These are phyloP conservation scores for Pogonus chalceus DNA, from an alignment of 1,140 invertebrate species.

Conservation along the genomic window DNA sequence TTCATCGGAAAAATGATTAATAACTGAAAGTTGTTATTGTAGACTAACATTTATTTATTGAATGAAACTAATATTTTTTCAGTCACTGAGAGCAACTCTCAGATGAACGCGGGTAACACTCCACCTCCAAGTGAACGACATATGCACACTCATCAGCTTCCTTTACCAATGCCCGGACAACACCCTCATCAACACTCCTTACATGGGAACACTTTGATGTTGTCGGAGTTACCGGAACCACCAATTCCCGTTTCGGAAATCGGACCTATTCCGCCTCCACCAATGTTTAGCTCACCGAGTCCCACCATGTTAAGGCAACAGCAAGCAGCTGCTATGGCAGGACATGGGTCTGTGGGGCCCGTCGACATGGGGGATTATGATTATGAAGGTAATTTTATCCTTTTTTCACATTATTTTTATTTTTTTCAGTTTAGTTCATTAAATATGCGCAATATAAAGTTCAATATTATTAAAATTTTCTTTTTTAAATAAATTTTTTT, in stretches of 20 bases:
- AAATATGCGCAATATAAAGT: too few relatives aligned
- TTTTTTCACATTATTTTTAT: too few relatives aligned
- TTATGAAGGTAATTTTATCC: slow-evolving; percentile 62
- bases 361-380: slow-evolving; percentile 42
- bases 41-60: too few relatives aligned
- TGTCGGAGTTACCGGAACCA: slow-evolving; percentile 79
- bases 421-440: too few relatives aligned
- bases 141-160: slow-evolving; percentile 37
- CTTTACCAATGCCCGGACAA: slow-evolving; percentile 32
- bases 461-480: too few relatives aligned
- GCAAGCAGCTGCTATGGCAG: slow-evolving; percentile 32
- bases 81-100: slow-evolving; percentile 44
- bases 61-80: too few relatives aligned
- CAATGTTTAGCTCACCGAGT: slow-evolving; percentile 87
- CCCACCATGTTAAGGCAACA: slow-evolving; percentile 50
- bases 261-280: slow-evolving; percentile 87
- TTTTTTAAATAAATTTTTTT: too few relatives aligned
- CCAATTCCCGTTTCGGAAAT: slow-evolving; percentile 86
- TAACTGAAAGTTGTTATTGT: too few relatives aligned
- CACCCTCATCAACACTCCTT: slow-evolving; percentile 27
- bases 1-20: too few relatives aligned
- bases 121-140: slow-evolving; percentile 40
- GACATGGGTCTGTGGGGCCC: slow-evolving; percentile 31
- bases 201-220: slow-evolving; percentile 44
- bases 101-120: slow-evolving; percentile 40